Evolutionary conservation across 2,113 vertebrate species (phyloP).

Genomic region (Chaenocephalus aceratus): DNA sequence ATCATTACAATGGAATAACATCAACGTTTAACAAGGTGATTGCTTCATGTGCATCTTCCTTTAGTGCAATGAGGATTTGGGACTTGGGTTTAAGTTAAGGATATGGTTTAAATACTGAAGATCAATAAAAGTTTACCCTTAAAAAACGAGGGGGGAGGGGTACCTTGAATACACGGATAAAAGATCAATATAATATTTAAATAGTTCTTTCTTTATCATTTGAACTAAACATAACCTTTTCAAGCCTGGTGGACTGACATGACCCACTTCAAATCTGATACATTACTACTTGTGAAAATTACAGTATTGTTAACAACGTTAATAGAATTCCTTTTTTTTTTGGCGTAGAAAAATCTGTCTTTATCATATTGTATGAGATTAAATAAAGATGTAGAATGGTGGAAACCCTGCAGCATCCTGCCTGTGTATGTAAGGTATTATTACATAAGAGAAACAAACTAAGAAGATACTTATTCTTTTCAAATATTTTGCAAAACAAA

Average conservation of each 20-base stretch:
- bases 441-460: background rate
- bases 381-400: background rate
- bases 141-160: background rate
- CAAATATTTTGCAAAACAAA: background rate
- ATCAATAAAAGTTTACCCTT: background rate
- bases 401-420: background rate
- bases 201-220: background rate
- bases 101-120: background rate
- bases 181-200: background rate
- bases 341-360: too few species aligned
- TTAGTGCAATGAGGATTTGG: too few species aligned
- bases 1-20: conserved; percentile 2
- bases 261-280: background rate
- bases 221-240: background rate
- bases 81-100: background rate
- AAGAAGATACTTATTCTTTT: background rate
- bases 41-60: background rate
- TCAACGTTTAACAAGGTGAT: background rate
- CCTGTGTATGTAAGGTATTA: background rate
- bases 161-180: background rate
- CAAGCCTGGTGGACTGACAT: background rate
- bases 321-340: background rate
- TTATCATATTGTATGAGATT: background rate
- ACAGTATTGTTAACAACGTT: background rate
- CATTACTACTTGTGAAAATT: background rate